Percentiles rank a stretch among this genome's conserved stretches.
phyloP scores from a whole-genome alignment of 2,888 invertebrate genomes.

The Polymixis lichenea region DNA sequence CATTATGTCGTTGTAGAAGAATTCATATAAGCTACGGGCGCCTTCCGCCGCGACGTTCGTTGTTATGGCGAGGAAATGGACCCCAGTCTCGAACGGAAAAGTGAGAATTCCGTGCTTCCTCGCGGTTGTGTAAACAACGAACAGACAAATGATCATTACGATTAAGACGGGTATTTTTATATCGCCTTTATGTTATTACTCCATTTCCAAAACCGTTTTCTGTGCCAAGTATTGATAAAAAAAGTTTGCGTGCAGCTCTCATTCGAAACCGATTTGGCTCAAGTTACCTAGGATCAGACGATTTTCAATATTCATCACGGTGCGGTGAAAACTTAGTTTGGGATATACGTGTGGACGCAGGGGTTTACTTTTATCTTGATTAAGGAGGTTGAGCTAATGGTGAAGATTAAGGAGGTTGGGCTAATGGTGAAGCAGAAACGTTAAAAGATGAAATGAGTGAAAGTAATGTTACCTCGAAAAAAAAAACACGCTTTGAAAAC shows the following conservation, averaged over 20 bases:
- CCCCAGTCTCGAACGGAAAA: slow-evolving; percentile 77
- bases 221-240: slow-evolving; percentile 55
- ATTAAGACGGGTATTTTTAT: slow-evolving; percentile 53
- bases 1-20: slow-evolving; percentile 71
- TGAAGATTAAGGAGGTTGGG: not conserved
- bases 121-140: slow-evolving; percentile 62
- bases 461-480: not conserved
- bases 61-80: slow-evolving; percentile 85
- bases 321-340: slow-evolving; percentile 38
- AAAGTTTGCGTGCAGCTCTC: slow-evolving; percentile 54
- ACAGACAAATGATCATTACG: slow-evolving; percentile 53
- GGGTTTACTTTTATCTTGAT: slow-evolving; percentile 23
- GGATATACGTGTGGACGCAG: slow-evolving; percentile 1
- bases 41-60: slow-evolving; percentile 77
- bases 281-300: slow-evolving; percentile 49
- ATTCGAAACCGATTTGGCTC: slow-evolving; percentile 65
- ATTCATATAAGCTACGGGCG: slow-evolving; percentile 82
- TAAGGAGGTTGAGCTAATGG: not conserved
- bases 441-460: slow-evolving; percentile 4
- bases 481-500: no score
- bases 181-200: slow-evolving; percentile 38
- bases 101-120: slow-evolving; percentile 72
- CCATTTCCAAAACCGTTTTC: slow-evolving; percentile 40
- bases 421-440: not conserved
- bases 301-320: slow-evolving; percentile 56